These are phyloP conservation scores for Dryobotodes eremita DNA, from an alignment of 2,888 invertebrate genomes.

Conservation along the genomic window DNA sequence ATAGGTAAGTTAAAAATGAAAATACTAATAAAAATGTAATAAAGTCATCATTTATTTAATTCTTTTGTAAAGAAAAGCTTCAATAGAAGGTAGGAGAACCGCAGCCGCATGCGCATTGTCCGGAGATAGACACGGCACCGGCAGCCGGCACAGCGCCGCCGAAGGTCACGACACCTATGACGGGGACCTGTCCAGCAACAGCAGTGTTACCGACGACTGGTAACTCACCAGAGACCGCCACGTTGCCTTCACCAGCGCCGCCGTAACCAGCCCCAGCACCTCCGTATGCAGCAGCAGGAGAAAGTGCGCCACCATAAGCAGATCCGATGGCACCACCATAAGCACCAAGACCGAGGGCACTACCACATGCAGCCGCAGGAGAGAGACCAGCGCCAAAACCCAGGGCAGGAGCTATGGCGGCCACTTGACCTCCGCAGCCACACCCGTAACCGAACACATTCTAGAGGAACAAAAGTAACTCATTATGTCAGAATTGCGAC, in stretches of 20 bases:
- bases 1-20: too few relatives aligned
- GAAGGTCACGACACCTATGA: conserved; percentile 69
- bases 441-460: conserved; percentile 2
- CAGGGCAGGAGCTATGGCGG: conserved; percentile 31
- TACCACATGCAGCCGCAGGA: background rate
- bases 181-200: conserved; percentile 66
- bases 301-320: conserved; percentile 7
- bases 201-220: conserved; percentile 52
- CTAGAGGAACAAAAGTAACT: background rate
- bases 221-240: conserved; percentile 70
- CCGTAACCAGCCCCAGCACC: conserved; percentile 30
- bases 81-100: conserved; percentile 11
- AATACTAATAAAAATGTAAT: too few relatives aligned
- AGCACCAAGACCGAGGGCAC: background rate
- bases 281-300: conserved; percentile 14
- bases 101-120: conserved; percentile 52
- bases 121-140: conserved; percentile 49
- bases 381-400: background rate
- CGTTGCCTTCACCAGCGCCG: conserved; percentile 70
- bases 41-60: too few relatives aligned
- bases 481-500: too few relatives aligned
- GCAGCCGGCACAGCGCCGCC: conserved; percentile 37
- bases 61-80: background rate
- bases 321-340: background rate
- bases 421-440: background rate